phyloP scores from a whole-genome alignment of 2,113 vertebrate species.

The Microtus pennsylvanicus region DNA sequence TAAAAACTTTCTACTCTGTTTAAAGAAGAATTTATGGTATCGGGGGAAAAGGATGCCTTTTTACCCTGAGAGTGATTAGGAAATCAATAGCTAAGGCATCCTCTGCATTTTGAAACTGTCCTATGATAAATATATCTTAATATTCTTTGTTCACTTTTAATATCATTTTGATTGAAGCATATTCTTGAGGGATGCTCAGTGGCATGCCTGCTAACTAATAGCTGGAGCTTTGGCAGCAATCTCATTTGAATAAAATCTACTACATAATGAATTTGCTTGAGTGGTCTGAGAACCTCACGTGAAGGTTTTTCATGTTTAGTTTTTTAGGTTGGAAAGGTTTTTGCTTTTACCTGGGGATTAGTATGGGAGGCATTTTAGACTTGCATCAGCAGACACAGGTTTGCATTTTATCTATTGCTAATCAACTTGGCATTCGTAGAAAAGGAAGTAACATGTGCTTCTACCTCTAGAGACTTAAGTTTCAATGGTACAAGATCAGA shows the following conservation, averaged over 20 bases:
- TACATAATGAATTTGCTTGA: constrained; percentile 9
- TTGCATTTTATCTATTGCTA: not conserved
- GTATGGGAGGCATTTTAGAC: constrained; percentile 13
- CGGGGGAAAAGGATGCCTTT: constrained; percentile 80
- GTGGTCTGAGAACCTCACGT: not conserved
- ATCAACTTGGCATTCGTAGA: not conserved
- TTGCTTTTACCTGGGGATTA: constrained; percentile 6
- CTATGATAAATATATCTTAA: constrained; percentile 79
- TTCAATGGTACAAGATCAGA: not conserved
- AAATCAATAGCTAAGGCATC: constrained; percentile 86
- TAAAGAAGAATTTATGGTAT: constrained; percentile 86
- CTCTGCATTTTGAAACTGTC: constrained; percentile 77
- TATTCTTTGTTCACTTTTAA: constrained; percentile 78
- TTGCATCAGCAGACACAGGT: not conserved
- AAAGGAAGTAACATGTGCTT: not conserved
- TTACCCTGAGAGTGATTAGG: constrained; percentile 84
- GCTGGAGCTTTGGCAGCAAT: constrained; percentile 44
- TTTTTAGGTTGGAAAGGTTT: not conserved
- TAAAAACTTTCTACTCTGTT: constrained; percentile 84
- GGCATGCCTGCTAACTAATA: constrained; percentile 62
- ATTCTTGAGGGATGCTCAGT: constrained; percentile 57
- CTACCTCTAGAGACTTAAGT: not conserved
- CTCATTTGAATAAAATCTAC: constrained; percentile 31
- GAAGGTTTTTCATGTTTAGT: not conserved
- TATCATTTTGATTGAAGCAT: constrained; percentile 68